Evolutionary conservation across 2,888 invertebrate species (phyloP), one percentile per base, ranked within the genome.

Genomic region (Calliopum simillimum): DNA sequence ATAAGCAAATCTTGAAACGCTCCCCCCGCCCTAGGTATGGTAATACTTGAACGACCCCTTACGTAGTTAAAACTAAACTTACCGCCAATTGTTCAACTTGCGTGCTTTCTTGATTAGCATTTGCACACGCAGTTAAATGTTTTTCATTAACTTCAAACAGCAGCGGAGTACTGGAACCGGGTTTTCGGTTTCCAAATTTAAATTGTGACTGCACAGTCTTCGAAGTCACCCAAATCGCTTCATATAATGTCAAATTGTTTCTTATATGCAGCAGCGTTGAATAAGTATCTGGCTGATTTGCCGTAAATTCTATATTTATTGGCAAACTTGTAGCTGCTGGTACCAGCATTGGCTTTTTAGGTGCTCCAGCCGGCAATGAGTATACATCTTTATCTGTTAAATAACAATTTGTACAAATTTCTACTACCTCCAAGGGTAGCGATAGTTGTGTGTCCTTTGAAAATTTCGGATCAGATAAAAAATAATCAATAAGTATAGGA

Each of bases 161-260:
- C 25, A 98, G 86, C 5, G 96, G 93, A 19, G 91, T 89, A 58
- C 86, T 80, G 4, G 93, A 91, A 11, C 94, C 95, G 0, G 96
- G 93, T 69, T 91, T 91, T n/a, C 94, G 91, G 80, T 95, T 96
- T 23, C 92, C 96, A 79, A 98, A 92, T 80, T 94, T 93, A 85
- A 99, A 93, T 83, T 94, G 92, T 3, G 97, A 96, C 76, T 91
- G 87, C 1, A 94, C 96, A 16, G 97, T 96, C 81, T 93, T 91
- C 0, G 96, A 98, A 69, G 90, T 90, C 73, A 99, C 86, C 81
- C 93, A 90, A 33, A 97, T 88, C 3, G 93, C 91, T 86, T 99
- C 98, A 80, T 98, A 85, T 47, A 96, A 91, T 0, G 98, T 99
- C 80, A 99, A 87, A 86, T 99, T 99, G 85, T 98, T 99, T 78